phyloP scores from a whole-genome alignment of 2,888 invertebrate species.

The Leuctra nigra region DNA sequence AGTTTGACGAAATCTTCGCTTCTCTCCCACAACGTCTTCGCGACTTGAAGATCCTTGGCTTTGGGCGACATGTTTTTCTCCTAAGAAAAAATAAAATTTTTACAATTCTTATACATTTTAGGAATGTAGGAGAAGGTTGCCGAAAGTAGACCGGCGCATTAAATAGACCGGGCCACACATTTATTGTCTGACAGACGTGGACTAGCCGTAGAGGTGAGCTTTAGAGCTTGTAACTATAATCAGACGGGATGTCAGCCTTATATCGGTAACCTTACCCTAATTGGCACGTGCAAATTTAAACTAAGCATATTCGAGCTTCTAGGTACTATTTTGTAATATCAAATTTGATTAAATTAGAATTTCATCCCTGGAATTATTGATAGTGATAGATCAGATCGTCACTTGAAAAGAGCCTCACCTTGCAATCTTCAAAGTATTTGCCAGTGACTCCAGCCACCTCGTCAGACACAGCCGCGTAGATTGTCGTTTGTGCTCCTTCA shows the following conservation, averaged over 20 bases:
- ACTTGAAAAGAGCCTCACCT: conserved; percentile 22
- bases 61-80: conserved; percentile 1
- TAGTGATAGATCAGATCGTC: not conserved
- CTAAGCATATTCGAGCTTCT: no score
- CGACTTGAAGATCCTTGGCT: conserved; percentile 20
- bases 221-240: no score
- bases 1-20: conserved; percentile 41
- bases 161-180: no score
- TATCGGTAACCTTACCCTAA: no score
- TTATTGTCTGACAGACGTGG: not conserved
- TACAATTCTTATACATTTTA: no score
- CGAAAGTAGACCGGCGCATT: no score
- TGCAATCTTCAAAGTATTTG: conserved; percentile 36
- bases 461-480: conserved; percentile 33
- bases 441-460: conserved; percentile 33
- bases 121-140: no score
- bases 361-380: not conserved
- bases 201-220: no score
- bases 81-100: no score
- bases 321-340: not conserved
- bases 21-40: conserved; percentile 28
- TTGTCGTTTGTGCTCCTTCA: conserved; percentile 35
- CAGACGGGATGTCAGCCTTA: no score
- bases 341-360: not conserved
- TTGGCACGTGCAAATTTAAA: no score